A percentile compares a stretch with the other conserved stretches of the same genome.
Evolutionary conservation across 2,113 vertebrate species (phyloP).

Genomic region (Mionectes macconnelli): DNA sequence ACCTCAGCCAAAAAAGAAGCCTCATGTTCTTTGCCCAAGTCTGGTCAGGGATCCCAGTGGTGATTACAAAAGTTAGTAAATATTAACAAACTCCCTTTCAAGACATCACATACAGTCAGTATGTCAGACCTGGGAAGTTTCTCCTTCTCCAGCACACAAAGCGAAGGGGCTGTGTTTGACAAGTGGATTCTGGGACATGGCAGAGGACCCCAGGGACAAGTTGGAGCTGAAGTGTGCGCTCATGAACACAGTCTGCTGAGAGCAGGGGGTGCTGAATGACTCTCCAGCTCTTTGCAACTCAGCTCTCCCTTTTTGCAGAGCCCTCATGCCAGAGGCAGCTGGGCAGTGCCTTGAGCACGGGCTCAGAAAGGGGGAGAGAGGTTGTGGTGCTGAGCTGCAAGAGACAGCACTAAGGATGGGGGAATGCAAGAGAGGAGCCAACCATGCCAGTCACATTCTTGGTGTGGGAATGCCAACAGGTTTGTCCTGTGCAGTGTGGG

Average conservation of each 20-base stretch:
- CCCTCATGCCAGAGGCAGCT: not conserved
- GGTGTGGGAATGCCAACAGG: not conserved
- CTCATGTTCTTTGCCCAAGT: not conserved
- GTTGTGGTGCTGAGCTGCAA: not conserved
- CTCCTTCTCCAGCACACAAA: not conserved
- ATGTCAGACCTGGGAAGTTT: not conserved
- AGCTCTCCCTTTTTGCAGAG: not conserved
- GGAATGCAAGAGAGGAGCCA: not conserved
- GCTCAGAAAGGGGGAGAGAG: not conserved
- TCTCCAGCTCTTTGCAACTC: not conserved
- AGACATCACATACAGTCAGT: not conserved
- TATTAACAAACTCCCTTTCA: not conserved
- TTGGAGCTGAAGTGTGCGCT: not conserved
- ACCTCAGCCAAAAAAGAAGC: conserved; percentile 12
- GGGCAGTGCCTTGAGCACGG: not conserved
- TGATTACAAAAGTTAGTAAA: not conserved
- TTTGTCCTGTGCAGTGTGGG: fast-evolving
- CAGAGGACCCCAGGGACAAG: not conserved
- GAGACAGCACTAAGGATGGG: not conserved
- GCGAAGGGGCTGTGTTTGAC: not conserved
- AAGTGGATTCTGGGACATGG: not conserved
- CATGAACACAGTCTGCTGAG: not conserved
- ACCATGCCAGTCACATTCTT: fast-evolving
- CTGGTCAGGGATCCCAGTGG: not conserved
- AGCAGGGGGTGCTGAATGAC: not conserved